Conservation (phyloP, 2,888 invertebrate species). For the Chaetogeoica ovagalla region DNA sequence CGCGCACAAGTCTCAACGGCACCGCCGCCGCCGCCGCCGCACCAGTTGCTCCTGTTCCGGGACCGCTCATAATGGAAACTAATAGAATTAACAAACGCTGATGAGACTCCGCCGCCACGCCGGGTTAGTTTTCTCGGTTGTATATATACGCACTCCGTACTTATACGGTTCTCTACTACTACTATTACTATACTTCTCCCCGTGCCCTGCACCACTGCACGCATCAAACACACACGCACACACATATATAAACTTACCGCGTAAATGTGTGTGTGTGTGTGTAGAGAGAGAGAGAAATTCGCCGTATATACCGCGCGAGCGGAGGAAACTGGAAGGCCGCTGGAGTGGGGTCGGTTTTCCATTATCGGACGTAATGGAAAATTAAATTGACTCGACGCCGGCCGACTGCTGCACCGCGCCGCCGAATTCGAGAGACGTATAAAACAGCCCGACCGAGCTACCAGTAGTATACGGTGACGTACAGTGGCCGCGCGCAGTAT, state of each 20-base stretch:
- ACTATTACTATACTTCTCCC: no score
- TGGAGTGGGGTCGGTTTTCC: constrained; percentile 36
- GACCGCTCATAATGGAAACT: constrained; percentile 54
- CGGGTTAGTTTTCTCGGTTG: constrained; percentile 45
- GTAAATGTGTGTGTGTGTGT: no score
- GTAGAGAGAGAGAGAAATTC: not conserved
- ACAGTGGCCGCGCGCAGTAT: constrained; percentile 9
- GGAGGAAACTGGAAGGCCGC: not conserved
- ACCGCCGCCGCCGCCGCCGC: not conserved
- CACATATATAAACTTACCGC: not conserved
- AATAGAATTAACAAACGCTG: constrained; percentile 55
- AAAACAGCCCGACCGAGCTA: constrained; percentile 17
- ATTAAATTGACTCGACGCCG: constrained; percentile 47
- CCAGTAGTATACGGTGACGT: constrained; percentile 22
- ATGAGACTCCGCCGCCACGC: constrained; percentile 49
- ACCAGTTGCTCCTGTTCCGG: constrained; percentile 39
- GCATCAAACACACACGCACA: not conserved
- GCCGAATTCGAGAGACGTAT: no score
- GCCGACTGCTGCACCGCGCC: no score
- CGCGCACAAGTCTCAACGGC: no score
- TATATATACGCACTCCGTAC: not conserved
- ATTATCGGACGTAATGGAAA: constrained; percentile 53
- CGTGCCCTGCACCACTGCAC: no score
- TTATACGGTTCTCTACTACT: no score
- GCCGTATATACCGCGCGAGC: not conserved